phyloP scores from a whole-genome alignment of 1,140 invertebrate genomes.

The Venustaconcha ellipsiformis region DNA sequence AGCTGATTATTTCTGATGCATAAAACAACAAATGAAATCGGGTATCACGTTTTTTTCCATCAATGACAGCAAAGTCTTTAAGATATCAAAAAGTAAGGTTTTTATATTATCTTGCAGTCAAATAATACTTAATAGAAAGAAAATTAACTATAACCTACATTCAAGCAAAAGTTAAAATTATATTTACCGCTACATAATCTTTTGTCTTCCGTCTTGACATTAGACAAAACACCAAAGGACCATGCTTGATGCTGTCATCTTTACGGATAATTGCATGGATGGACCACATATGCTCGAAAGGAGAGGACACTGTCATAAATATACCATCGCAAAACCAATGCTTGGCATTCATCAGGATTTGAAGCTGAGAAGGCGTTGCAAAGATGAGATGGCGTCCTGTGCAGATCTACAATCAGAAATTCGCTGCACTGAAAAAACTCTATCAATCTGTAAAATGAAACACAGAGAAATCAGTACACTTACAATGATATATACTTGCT shows the following conservation, averaged over 20 bases:
- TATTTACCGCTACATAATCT: slow-evolving; percentile 7
- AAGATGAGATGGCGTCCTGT: neutral
- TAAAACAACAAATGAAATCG: too few relatives aligned
- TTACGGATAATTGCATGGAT: slow-evolving; percentile 24
- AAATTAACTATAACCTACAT: neutral
- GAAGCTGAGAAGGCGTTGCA: neutral
- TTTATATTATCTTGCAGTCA: neutral
- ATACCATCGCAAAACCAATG: neutral
- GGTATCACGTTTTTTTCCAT: too few relatives aligned
- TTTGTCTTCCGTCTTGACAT: slow-evolving; percentile 18
- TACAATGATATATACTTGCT: too few relatives aligned
- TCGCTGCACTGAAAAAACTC: too few relatives aligned
- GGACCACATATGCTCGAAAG: neutral
- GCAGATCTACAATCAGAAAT: too few relatives aligned
- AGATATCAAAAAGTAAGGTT: neutral
- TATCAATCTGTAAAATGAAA: too few relatives aligned
- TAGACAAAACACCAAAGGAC: slow-evolving; percentile 16
- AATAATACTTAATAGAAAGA: neutral
- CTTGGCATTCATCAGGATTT: slow-evolving; percentile 1
- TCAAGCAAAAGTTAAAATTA: neutral
- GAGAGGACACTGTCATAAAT: too few relatives aligned
- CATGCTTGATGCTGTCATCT: slow-evolving; percentile 16
- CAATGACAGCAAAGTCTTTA: neutral
- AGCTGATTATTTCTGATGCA: neutral
- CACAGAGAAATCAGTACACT: too few relatives aligned